Evolutionary conservation across 2,113 vertebrate species (phyloP), one percentile per base, ranked within the genome.

Genomic region (Procavia capensis): DNA sequence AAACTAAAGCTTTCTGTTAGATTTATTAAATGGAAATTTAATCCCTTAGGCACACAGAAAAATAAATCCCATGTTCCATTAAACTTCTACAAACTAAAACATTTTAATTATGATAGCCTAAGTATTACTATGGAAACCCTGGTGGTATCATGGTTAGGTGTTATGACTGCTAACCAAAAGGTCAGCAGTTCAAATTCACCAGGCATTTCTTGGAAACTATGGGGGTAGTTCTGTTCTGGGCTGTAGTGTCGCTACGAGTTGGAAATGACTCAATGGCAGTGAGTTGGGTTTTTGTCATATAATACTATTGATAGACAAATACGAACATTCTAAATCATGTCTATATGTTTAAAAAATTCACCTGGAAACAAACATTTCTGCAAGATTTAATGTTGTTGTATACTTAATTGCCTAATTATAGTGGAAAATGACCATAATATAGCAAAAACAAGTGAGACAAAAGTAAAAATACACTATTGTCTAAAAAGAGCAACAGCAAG

Each of bases 371-470:
- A 59, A 82, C n/a, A 81, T 97, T 97, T 94, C 0, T 80, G 43
- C 16, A 85, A 96, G 34, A 79, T 88, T 95, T 95, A 87, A 97
- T 74, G 78, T 61, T 89, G 64, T 29, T 95, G 41, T 63, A 94
- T 66, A 97, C 93, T 96, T 0, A 0, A 91, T 22, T 70, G 89
- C 41, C 63, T 92, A 96, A 81, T 93, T 94, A 79, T 87, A 95
- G 94, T 70, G 92, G 91, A 90, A 93, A 96, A 89, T 94, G 78
- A 87, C 80, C 82, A 59, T 91, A 5, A 66, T 0, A 78, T 96
- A 96, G 85, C 91, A 96, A 94, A 93, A 96, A 88, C 96, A 95
- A 90, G 95, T 91, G 89, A 95, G 54, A 96, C 87, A 11, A 96
- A 96, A 97, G 81, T 41, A 96, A 81, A 98, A 95, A 43, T 61